Conservation (phyloP, 1,140 invertebrate genomes). For the Drosophila fuyamai region DNA sequence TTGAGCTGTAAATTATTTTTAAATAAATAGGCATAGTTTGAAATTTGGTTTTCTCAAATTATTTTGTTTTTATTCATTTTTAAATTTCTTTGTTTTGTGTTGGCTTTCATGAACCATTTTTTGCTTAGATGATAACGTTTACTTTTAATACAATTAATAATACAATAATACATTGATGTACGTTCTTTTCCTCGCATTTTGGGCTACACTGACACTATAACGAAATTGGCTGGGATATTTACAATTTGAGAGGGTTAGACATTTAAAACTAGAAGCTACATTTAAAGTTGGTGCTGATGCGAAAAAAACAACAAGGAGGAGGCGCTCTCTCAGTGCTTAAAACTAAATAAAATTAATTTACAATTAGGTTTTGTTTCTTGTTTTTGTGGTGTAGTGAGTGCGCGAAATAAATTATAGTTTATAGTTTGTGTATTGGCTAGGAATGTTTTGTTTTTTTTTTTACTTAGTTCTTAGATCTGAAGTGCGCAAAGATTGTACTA, state of each 20-base stretch:
- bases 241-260: slow-evolving; percentile 61
- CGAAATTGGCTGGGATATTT: slow-evolving; percentile 65
- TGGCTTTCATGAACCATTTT: slow-evolving; percentile 44
- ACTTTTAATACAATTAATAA: slow-evolving; percentile 78
- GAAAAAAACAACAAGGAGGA: slow-evolving; percentile 74
- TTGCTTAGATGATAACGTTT: slow-evolving; percentile 61
- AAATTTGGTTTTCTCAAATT: slow-evolving; percentile 38
- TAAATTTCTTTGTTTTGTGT: slow-evolving; percentile 68
- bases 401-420: slow-evolving; percentile 73
- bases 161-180: slow-evolving; percentile 77
- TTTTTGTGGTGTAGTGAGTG: slow-evolving; percentile 29
- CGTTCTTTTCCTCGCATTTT: slow-evolving; percentile 44
- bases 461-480: slow-evolving; percentile 27
- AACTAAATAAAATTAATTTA: slow-evolving; percentile 82
- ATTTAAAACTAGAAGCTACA: slow-evolving; percentile 41
- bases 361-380: slow-evolving; percentile 59
- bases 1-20: background rate
- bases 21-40: slow-evolving; percentile 1
- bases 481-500: slow-evolving; percentile 72
- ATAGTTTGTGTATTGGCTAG: slow-evolving; percentile 69
- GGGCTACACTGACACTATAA: slow-evolving; percentile 53
- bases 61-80: slow-evolving; percentile 62
- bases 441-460: slow-evolving; percentile 56
- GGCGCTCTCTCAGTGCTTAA: slow-evolving; percentile 55
- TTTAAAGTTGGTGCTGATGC: slow-evolving; percentile 44